Base-by-base conservation (phyloP, 1,140 invertebrate genomes). In the Theocolax elegans region DNA sequence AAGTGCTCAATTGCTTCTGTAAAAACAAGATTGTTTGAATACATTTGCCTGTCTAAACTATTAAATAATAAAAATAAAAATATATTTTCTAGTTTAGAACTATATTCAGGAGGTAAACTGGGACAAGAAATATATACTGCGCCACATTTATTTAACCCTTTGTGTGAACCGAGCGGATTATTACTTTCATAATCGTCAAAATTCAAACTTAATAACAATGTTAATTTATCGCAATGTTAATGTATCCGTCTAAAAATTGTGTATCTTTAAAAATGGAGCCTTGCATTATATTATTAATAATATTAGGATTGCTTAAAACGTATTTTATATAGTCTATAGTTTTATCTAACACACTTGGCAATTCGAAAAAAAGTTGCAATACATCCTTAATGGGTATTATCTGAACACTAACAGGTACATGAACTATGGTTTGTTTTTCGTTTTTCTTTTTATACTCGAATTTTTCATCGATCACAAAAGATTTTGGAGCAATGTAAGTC, bases 141-240 rank as follows among this genome's bases (percentile, higher is more conserved):
- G 9, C 80, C 76, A 63, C 79, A 69, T 72, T 78, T 80, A 15
- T 78, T 63, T 17, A 76, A 65, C 1, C 72, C 74, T 48, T 74
- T 71, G 70, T 79, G 75, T 42, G 70, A 67, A 1, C 79, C 79
- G 23, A 69, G 27, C 7, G 72, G 72, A 35, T 73, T 69, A 49
- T 68, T 69, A 48, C 48, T 73, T 31, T 74, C 66, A 44, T n/a
- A n/a, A n/a, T n/a, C n/a, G n/a, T n/a, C n/a, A n/a, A n/a, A n/a
- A n/a, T n/a, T n/a, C n/a, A n/a, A n/a, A n/a, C n/a, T n/a, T n/a
- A n/a, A n/a, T n/a, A n/a, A n/a, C n/a, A n/a, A n/a, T n/a, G 73
- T 74, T 38, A 80, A 67, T 23, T 27, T 69, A 23, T 74, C 72
- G 63, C 76, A n/a, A n/a, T n/a, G n/a, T n/a, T n/a, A n/a, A n/a